These are phyloP conservation scores for Aphidius ervi DNA, from an alignment of 1,140 invertebrate genomes.

Conservation along the genomic window DNA sequence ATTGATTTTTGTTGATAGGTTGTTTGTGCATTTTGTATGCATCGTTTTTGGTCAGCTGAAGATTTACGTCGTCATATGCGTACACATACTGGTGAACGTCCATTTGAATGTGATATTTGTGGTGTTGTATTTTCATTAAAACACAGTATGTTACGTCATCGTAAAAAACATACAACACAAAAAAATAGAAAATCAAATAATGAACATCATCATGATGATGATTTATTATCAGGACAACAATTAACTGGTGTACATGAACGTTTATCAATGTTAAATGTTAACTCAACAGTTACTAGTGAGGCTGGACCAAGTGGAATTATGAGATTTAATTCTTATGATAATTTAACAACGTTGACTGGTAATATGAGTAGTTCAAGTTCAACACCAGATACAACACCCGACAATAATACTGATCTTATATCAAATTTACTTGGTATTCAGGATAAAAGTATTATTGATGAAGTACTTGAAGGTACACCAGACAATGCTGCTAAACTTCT, in stretches of 20 bases:
- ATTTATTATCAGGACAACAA: slow-evolving; percentile 44
- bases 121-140: slow-evolving; percentile 82
- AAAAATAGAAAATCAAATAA: slow-evolving; percentile 34
- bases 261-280: slow-evolving; percentile 42
- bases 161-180: slow-evolving; percentile 73
- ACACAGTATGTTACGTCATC: slow-evolving; percentile 87
- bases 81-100: slow-evolving; percentile 78
- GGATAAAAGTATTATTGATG: slow-evolving; percentile 81
- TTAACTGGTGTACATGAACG: slow-evolving; percentile 33
- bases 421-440: slow-evolving; percentile 84
- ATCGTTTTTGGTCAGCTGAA: slow-evolving; percentile 90
- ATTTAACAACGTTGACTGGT: slow-evolving; percentile 50
- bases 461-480: slow-evolving; percentile 73
- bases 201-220: slow-evolving; percentile 48
- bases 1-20: slow-evolving; percentile 58
- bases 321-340: slow-evolving; percentile 46
- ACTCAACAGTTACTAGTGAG: slow-evolving; percentile 41
- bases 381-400: slow-evolving; percentile 34
- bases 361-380: slow-evolving; percentile 55
- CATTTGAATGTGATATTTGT: slow-evolving; percentile 78
- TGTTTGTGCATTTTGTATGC: slow-evolving; percentile 86
- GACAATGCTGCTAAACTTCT: slow-evolving; percentile 84
- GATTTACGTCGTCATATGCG: slow-evolving; percentile 89
- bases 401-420: slow-evolving; percentile 69
- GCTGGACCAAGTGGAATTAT: slow-evolving; percentile 42